Evolutionary conservation across 2,797 vertebrate genomes (phyloP), one percentile per base, ranked within the genome.

Genomic region (Hippoglossus hippoglossus): DNA sequence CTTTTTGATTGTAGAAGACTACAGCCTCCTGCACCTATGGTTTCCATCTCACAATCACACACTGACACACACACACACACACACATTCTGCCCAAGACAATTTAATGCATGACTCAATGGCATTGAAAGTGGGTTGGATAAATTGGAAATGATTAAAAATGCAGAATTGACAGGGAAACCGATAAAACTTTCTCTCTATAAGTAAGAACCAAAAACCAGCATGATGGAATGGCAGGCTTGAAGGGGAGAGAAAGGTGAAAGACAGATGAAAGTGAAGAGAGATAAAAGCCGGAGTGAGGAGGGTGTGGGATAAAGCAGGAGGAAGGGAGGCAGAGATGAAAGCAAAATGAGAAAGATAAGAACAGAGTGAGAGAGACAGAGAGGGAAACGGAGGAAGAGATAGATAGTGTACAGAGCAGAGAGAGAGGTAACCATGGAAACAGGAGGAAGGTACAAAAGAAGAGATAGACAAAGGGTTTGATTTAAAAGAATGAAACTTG

Each of bases 261-360:
- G 95, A 94, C 94, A 95, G 95, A 95, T 95, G 94, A 95, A 95
- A 95, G 94, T 94, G 94, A 94, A 95, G 93, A 94, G 93, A 95
- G 95, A 95, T 95, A 95, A 95, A 95, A 95, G 94, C 92, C 84
- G 77, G 92, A 93, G 93, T 91, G 93, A 94, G 94, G 94, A 95
- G 94, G 94, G 93, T 94, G 95, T 93, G 93, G 94, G 95, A 95
- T 94, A 94, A 95, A 94, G 95, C 93, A 94, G 93, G 93, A 94
- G 94, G 94, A 95, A 95, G 93, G 94, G 93, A 95, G 92, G 93
- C 93, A 92, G 93, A 95, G 95, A 95, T 95, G 95, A 95, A 95
- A 95, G 95, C 94, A 94, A 95, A 95, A 94, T 94, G 94, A 95
- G 95, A 95, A 95, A 95, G 95, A 95, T 95, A 95, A 95, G 95